Evolutionary conservation across 2,888 invertebrate genomes (phyloP).

Genomic region (Micoletzkya japonica): DNA sequence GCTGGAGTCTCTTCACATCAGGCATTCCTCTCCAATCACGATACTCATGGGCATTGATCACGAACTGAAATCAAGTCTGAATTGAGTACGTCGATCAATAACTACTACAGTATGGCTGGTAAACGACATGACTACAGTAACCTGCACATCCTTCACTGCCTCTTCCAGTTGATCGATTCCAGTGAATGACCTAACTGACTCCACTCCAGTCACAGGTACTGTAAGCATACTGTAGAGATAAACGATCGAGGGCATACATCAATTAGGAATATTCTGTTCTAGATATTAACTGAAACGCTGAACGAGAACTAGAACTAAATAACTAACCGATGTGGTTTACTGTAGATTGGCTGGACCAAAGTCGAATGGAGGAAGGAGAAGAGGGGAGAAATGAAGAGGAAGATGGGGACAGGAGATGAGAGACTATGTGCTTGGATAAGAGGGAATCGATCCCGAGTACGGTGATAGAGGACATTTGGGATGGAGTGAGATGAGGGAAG

Average conservation of each 20-base stretch:
- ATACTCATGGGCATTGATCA: slow-evolving; percentile 52
- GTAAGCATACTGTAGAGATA: not conserved
- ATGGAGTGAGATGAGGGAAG: slow-evolving; percentile 1
- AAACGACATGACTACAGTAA: not conserved
- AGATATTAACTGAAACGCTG: not conserved
- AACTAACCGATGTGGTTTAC: not conserved
- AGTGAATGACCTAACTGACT: not conserved
- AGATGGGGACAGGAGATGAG: slow-evolving; percentile 13
- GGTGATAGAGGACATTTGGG: slow-evolving; percentile 4
- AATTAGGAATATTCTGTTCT: not conserved
- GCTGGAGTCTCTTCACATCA: slow-evolving; percentile 33
- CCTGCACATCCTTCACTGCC: slow-evolving; percentile 13
- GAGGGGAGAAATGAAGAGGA: slow-evolving; percentile 10
- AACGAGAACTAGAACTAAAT: not conserved
- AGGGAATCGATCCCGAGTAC: slow-evolving; percentile 12
- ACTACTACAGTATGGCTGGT: not conserved
- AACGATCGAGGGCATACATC: not conserved
- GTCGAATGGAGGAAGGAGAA: slow-evolving; percentile 24
- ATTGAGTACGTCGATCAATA: not conserved
- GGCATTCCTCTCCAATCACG: slow-evolving; percentile 50
- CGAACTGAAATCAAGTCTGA: slow-evolving; percentile 16
- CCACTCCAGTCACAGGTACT: not conserved
- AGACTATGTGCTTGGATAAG: no score
- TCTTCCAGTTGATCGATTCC: slow-evolving; percentile 17
- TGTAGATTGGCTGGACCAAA: not conserved